Evolutionary conservation across 1,140 invertebrate species (phyloP), one percentile per base, ranked within the genome.

Genomic region (Ganaspis sp.): DNA sequence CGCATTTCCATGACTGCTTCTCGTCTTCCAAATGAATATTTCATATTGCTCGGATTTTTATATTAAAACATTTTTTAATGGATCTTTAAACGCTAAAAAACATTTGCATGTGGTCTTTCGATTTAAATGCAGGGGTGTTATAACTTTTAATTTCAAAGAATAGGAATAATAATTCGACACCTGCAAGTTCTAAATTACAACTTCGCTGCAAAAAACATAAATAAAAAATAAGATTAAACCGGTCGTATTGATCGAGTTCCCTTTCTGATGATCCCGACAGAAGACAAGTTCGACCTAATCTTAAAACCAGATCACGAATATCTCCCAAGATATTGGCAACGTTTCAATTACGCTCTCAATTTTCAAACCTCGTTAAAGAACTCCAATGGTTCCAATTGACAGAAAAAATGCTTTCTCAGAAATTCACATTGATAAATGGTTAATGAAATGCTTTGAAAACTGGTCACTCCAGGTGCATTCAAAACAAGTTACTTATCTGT

Each of bases 221-320:
- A n/a, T 58, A 11, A 58, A 58, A 45, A 58, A 58, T 58, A 23
- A 21, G 21, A 58, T 58, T 58, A 58, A 58, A 58, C 54, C 54
- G 54, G 54, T 58, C 54, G 54, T 23, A 58, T 58, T 58, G 54
- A 58, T 58, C 45, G 45, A 49, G 45, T 17, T 49, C 54, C 54
- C 54, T 58, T 58, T 58, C 21, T 9, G 54, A 58, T 58, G 54
- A 26, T 58, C 54, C 54, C 26, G 23, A 58, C 54, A 58, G 54
- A 58, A 58, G 54, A 58, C 54, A 15, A 58, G 54, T 15, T 19
- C 54, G 23, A 23, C 23, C 54, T 19, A 58, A 58, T 58, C 54
- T 58, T 58, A 26, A 58, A 58, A 58, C 54, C 54, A 23, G 54
- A 58, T 58, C 54, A 58, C 54, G 54, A 26, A 58, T 58, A 58